Conservation (phyloP, 2,113 vertebrate species). For the Chlorocebus sabaeus region DNA sequence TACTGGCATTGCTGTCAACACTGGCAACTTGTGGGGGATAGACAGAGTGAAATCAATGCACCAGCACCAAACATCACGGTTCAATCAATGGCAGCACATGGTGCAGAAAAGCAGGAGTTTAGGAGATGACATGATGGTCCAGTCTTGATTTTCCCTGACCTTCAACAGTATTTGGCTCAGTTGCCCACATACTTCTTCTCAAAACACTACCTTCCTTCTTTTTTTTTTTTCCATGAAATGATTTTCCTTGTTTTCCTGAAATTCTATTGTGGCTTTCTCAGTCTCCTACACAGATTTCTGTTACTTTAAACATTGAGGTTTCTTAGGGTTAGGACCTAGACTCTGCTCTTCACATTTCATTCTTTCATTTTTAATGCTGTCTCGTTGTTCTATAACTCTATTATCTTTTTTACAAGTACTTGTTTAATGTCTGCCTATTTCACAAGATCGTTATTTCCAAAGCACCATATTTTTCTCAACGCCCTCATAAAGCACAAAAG, state of each 20-base stretch:
- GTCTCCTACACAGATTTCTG: neutral
- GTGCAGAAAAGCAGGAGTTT: neutral
- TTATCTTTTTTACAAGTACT: neutral
- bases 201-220: neutral
- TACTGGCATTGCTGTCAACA: neutral
- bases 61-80: neutral
- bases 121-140: neutral
- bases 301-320: neutral
- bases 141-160: neutral
- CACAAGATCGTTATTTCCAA: neutral
- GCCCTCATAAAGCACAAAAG: neutral
- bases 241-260: neutral
- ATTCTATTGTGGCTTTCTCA: neutral
- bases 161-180: neutral
- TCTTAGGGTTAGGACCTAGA: neutral
- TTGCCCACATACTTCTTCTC: neutral
- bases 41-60: rapidly evolving
- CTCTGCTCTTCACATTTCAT: neutral
- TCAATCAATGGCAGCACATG: neutral
- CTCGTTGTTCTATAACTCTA: neutral
- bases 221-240: neutral
- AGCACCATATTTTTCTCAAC: neutral
- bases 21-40: rapidly evolving
- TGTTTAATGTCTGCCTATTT: neutral
- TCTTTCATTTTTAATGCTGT: no score